Conservation (phyloP, 2,113 vertebrate genomes). For the Pycnonotus jocosus region DNA sequence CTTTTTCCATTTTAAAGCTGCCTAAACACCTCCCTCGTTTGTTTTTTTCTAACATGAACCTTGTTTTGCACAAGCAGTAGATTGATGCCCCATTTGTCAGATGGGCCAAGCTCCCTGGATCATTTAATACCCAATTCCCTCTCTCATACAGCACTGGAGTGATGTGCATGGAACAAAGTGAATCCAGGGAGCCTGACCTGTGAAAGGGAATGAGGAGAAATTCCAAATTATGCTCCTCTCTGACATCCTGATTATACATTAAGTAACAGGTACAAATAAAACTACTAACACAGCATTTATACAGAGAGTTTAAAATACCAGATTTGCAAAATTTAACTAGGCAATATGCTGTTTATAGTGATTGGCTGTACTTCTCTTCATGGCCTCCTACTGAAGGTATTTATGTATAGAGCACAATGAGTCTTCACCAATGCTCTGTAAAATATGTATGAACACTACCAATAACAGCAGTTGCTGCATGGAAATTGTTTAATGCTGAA, state of each 20-base stretch:
- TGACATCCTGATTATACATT: background rate
- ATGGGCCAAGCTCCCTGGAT: background rate
- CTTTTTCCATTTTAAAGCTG: background rate
- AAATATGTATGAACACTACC: background rate
- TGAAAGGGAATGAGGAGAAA: background rate
- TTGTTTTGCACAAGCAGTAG: background rate
- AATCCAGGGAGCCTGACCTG: background rate
- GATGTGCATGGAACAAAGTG: background rate
- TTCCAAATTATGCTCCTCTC: background rate
- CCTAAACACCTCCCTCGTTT: fast-evolving
- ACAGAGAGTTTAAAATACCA: background rate
- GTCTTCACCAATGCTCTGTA: background rate
- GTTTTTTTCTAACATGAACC: fast-evolving
- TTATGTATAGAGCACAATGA: background rate
- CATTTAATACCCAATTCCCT: background rate
- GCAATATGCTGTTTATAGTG: background rate
- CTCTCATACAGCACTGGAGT: background rate
- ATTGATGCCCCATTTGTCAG: background rate
- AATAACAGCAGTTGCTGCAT: background rate
- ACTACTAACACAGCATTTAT: background rate
- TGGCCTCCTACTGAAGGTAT: background rate
- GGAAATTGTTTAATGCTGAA: background rate
- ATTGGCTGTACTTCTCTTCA: background rate
- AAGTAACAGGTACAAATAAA: background rate
- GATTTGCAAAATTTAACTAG: background rate